Evolutionary conservation across 2,113 vertebrate genomes (phyloP), one percentile per base, ranked within the genome.

Genomic region (Nibea albiflora): DNA sequence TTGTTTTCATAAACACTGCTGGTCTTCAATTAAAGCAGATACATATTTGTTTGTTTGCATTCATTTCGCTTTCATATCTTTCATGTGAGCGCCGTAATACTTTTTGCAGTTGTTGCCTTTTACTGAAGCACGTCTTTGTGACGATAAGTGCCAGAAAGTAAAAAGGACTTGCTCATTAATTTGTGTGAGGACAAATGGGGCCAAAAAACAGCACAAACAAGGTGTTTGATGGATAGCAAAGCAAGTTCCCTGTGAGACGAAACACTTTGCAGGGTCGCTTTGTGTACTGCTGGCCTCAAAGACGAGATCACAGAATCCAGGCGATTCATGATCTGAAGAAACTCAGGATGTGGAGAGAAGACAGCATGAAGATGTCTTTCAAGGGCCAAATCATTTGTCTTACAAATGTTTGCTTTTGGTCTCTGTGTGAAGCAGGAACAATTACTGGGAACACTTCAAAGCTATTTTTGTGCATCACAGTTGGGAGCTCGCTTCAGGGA

Each of bases 391-490:
- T 83, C 46, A 44, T 71, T 78, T 72, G 39, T 82, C 70, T 61
- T 39, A 47, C 28, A 78, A 85, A 76, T 70, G 84, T 78, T 82
- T 83, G 46, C 65, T 65, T 56, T 72, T 64, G 42, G 66, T 71
- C 65, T 68, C 69, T 24, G 68, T 31, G 74, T 80, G 82, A 80
- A 28, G 14, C 53, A 4, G 26, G 44, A 60, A 73, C 80, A 87
- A 79, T 80, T 87, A 76, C 82, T 73, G 68, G 14, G 53, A 78
- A 60, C 42, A 62, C 60, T 86, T 72, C 69, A 88, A 85, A 85
- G 69, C 42, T 75, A 60, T 80, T 82, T 82, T 81, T 63, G 64
- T 71, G 56, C 74, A 35, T 42, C 83, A 28, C 90, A 74, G 83
- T 44, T 4, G 67, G 83, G 57, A 56, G 46, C 50, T 87, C 11